Percentiles rank a stretch among this genome's conserved stretches.
Conservation (phyloP, 2,888 invertebrate species). For the Orgyia antiqua region DNA sequence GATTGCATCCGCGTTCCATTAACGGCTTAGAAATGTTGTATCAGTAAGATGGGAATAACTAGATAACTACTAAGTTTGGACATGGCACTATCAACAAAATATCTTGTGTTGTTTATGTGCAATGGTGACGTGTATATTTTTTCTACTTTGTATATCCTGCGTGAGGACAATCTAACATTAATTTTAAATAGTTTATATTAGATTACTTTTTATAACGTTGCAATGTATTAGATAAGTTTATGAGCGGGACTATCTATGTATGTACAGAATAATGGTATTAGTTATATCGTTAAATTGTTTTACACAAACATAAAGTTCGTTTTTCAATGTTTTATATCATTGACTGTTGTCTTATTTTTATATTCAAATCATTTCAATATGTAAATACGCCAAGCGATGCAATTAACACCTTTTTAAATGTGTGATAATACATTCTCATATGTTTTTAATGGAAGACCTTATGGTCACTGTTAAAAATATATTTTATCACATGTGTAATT, state of each 20-base stretch:
- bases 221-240: conserved; percentile 54
- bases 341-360: conserved; percentile 13
- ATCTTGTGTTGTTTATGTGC: conserved; percentile 41
- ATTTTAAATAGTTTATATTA: conserved; percentile 46
- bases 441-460: conserved; percentile 23
- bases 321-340: conserved; percentile 6
- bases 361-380: conserved; percentile 26
- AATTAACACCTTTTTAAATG: conserved; percentile 28
- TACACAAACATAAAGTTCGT: conserved; percentile 24
- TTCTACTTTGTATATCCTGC: conserved; percentile 69
- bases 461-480: conserved; percentile 26
- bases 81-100: no score
- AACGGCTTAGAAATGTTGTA: conserved; percentile 26
- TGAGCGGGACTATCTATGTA: conserved; percentile 51
- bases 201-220: conserved; percentile 53
- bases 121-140: conserved; percentile 68
- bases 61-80: no score
- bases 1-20: conserved; percentile 21
- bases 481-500: conserved; percentile 46
- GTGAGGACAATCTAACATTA: conserved; percentile 43
- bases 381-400: conserved; percentile 55
- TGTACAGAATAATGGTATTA: conserved; percentile 43
- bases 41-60: conserved; percentile 17
- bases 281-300: conserved; percentile 28
- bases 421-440: conserved; percentile 21